Conservation (phyloP, 2,113 vertebrate genomes). For the Paramormyrops kingsleyae region DNA sequence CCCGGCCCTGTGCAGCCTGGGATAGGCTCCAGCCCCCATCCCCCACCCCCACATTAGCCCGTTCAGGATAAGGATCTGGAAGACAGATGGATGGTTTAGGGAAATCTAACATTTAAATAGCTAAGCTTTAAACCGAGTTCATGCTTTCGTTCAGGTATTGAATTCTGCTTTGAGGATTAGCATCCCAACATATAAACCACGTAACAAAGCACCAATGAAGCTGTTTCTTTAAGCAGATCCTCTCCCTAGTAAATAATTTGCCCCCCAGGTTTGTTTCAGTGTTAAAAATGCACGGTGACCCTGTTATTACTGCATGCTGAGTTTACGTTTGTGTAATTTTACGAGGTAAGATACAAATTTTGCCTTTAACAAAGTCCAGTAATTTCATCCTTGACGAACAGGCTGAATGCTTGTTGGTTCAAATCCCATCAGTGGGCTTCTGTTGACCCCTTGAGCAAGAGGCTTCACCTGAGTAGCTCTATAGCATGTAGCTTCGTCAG, state of each 20-base stretch:
- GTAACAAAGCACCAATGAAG: neutral
- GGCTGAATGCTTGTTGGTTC: neutral
- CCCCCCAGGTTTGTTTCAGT: neutral
- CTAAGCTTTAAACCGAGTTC: neutral
- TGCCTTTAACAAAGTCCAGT: neutral
- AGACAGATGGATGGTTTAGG: neutral
- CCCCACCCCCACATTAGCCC: neutral
- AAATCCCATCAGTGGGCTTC: neutral
- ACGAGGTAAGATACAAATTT: neutral
- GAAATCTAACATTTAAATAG: neutral
- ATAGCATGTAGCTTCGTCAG: neutral
- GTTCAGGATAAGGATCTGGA: neutral
- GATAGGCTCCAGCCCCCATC: neutral
- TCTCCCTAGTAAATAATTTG: conserved; percentile 7
- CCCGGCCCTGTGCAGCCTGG: neutral
- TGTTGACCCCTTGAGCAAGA: neutral
- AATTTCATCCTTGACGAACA: neutral
- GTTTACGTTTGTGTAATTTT: neutral
- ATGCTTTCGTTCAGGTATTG: neutral
- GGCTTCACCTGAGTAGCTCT: neutral
- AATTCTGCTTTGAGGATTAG: neutral
- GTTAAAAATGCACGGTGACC: neutral
- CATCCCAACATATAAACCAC: neutral
- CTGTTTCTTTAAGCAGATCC: conserved; percentile 15
- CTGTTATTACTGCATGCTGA: neutral